Evolutionary conservation across 2,888 invertebrate species (phyloP).

Genomic region (Drosophila austrosaltans): DNA sequence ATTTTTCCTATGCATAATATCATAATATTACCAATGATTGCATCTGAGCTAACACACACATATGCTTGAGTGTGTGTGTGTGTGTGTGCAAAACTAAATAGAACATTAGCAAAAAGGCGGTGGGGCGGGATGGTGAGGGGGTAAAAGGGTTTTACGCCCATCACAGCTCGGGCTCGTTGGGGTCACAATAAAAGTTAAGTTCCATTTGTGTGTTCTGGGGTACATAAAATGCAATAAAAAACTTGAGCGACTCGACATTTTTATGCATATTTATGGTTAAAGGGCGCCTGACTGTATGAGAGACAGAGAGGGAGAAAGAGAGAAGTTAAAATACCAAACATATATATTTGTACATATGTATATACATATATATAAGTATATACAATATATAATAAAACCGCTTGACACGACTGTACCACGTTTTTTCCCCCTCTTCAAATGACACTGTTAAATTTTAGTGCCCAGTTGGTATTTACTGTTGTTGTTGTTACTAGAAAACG

Average conservation of each 20-base stretch:
- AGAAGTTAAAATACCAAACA: not conserved
- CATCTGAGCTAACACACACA: constrained; percentile 45
- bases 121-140: not conserved
- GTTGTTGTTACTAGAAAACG: constrained; percentile 38
- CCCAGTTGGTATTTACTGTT: constrained; percentile 37
- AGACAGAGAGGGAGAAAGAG: constrained; percentile 5
- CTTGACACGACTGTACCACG: constrained; percentile 44
- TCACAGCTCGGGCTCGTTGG: not conserved
- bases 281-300: constrained; percentile 30
- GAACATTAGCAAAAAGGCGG: constrained; percentile 50
- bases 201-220: constrained; percentile 44
- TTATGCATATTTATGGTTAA: constrained; percentile 66
- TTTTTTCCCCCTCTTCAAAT: not conserved
- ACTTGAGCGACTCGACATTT: constrained; percentile 67
- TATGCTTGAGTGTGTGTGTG: not conserved
- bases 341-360: not conserved
- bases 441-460: constrained; percentile 56
- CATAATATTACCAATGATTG: constrained; percentile 60
- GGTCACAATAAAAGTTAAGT: constrained; percentile 48
- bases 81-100: constrained; percentile 47
- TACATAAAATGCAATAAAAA: constrained; percentile 61
- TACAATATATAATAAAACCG: constrained; percentile 14
- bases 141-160: constrained; percentile 8
- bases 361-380: not conserved
- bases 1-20: constrained; percentile 61